A percentile compares a stretch with the other conserved stretches of the same genome.
These are phyloP conservation scores for Sebastes nivosus DNA, from an alignment of 2,797 vertebrate genomes.

Conservation along the genomic window DNA sequence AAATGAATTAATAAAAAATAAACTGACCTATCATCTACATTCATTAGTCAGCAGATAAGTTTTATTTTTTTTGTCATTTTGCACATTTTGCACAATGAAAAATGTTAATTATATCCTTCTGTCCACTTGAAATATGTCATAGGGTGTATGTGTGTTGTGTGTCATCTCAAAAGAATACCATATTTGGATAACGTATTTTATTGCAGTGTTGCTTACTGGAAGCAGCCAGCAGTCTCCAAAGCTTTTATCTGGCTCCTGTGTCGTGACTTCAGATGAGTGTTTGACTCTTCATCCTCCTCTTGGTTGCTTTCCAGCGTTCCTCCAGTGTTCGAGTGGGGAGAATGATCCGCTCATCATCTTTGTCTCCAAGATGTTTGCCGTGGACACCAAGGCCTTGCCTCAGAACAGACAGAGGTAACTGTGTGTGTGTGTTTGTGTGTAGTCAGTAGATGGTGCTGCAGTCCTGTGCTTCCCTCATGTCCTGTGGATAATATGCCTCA, in stretches of 20 bases:
- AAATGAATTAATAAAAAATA: not conserved
- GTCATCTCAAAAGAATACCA: not conserved
- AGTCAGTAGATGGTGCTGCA: constrained; percentile 21
- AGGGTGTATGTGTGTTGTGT: not conserved
- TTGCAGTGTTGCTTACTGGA: not conserved
- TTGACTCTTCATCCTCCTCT: not conserved
- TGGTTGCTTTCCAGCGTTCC: constrained; percentile 83
- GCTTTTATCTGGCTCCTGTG: not conserved
- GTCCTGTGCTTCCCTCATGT: not conserved
- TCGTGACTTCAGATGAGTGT: not conserved
- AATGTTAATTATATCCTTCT: not conserved
- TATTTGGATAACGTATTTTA: not conserved
- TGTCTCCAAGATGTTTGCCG: constrained; percentile 97
- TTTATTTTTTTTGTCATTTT: not conserved
- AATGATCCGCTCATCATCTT: constrained; percentile 90
- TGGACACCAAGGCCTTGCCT: constrained; percentile 88
- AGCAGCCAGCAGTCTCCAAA: not conserved
- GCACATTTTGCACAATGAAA: not conserved
- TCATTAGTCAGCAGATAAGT: not conserved
- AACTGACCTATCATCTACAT: not conserved
- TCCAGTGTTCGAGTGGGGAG: constrained; percentile 88
- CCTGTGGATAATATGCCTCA: not conserved
- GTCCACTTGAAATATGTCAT: not conserved
- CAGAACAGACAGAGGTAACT: constrained; percentile 90
- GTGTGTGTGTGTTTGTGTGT: constrained; percentile 8